These are phyloP conservation scores for Diplazon laetatorius DNA, from an alignment of 2,888 invertebrate species.

Conservation along the genomic window DNA sequence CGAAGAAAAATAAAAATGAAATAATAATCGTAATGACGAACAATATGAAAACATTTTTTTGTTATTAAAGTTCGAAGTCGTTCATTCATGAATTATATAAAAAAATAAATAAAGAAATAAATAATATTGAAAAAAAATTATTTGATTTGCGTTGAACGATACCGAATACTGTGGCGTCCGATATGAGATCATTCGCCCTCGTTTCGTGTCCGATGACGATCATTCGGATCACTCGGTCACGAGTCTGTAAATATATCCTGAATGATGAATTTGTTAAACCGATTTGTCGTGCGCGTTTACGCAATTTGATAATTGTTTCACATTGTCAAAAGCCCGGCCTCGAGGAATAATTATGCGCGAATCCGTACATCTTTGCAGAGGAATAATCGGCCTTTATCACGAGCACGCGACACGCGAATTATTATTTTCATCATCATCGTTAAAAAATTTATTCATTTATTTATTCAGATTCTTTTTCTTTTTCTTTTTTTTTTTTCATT, in stretches of 20 bases:
- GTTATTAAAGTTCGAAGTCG: constrained; percentile 8
- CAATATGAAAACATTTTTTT: neutral
- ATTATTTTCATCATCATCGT: constrained; percentile 2
- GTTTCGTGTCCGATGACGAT: constrained; percentile 20
- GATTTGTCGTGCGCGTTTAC: constrained; percentile 46
- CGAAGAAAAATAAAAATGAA: neutral
- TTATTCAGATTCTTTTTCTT: neutral
- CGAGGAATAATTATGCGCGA: constrained; percentile 43
- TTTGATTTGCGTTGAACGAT: constrained; percentile 2
- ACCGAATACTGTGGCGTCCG: constrained; percentile 10
- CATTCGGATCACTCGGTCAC: constrained; percentile 10
- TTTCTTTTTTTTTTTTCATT: constrained; percentile 25
- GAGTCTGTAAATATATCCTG: constrained; percentile 55
- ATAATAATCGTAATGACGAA: too few relatives aligned
- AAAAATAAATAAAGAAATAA: constrained; percentile 6
- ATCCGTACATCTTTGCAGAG: constrained; percentile 35
- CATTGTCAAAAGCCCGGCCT: constrained; percentile 52
- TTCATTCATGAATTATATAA: constrained; percentile 20
- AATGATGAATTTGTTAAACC: constrained; percentile 27
- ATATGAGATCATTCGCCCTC: constrained; percentile 7
- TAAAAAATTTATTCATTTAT: too few relatives aligned
- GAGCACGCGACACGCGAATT: constrained; percentile 38
- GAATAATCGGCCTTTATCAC: constrained; percentile 59
- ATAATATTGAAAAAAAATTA: too few relatives aligned
- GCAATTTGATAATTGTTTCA: constrained; percentile 39